Evolutionary conservation across 2,888 invertebrate species (phyloP).

Genomic region (Odontocolon sp.): DNA sequence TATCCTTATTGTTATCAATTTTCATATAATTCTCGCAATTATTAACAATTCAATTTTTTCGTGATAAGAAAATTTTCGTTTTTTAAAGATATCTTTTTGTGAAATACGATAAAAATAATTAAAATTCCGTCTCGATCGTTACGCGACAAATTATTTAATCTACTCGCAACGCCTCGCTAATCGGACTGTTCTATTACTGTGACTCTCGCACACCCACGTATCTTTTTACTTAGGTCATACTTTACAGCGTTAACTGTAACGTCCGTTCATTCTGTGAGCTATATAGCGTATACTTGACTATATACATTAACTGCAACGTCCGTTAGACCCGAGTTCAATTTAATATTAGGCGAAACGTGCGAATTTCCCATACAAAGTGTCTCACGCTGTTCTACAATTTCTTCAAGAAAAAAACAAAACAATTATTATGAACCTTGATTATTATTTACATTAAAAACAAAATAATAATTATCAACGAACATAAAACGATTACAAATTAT

Average conservation of each 20-base stretch:
- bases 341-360: conserved; percentile 2
- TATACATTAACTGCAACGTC: conserved; percentile 42
- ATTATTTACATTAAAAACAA: not conserved
- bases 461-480: not conserved
- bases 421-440: not conserved
- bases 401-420: not conserved
- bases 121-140: conserved; percentile 37
- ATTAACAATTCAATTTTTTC: no score
- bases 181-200: conserved; percentile 44
- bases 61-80: no score
- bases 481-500: no score
- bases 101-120: not conserved
- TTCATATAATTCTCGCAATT: no score
- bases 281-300: conserved; percentile 1
- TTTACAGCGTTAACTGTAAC: conserved; percentile 50
- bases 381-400: not conserved
- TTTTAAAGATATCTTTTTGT: conserved; percentile 45
- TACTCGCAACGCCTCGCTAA: conserved; percentile 30
- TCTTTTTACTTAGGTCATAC: conserved; percentile 35
- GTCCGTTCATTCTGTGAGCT: conserved; percentile 52
- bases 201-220: conserved; percentile 47
- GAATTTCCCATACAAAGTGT: not conserved
- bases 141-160: conserved; percentile 33
- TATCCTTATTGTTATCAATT: no score
- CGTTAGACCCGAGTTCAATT: conserved; percentile 1